Conservation (phyloP, 2,888 invertebrate genomes). For the Patella ulyssiponensis region DNA sequence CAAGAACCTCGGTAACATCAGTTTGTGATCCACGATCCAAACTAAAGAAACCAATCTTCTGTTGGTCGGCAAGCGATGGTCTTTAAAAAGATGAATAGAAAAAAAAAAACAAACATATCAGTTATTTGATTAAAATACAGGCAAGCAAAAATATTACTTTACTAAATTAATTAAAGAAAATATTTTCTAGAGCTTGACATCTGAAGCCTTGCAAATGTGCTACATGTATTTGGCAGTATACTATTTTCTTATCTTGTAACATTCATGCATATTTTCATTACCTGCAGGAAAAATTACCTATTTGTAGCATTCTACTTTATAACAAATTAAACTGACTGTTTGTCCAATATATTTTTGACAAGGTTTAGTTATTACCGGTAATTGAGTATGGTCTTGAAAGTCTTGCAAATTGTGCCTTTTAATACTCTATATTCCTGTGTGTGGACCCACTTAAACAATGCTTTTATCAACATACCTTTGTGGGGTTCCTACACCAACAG, state of each 20-base stretch:
- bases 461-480: not conserved
- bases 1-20: constrained; percentile 67
- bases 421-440: not conserved
- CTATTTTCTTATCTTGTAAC: too few relatives aligned
- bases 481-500: constrained; percentile 12
- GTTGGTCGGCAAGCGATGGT: constrained; percentile 66
- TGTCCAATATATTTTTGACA: too few relatives aligned
- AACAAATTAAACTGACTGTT: too few relatives aligned
- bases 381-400: too few relatives aligned
- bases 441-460: not conserved
- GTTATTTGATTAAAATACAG: not conserved
- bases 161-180: too few relatives aligned
- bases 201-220: too few relatives aligned
- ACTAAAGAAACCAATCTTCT: constrained; percentile 70
- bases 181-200: too few relatives aligned
- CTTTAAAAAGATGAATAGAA: constrained; percentile 44
- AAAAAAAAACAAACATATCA: constrained; percentile 19
- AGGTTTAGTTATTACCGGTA: too few relatives aligned
- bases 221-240: too few relatives aligned
- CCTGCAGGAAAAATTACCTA: too few relatives aligned
- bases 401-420: not conserved
- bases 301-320: too few relatives aligned
- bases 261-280: too few relatives aligned
- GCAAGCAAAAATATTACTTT: constrained; percentile 1
- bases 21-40: constrained; percentile 69